Conservation (phyloP, 2,797 vertebrate species). For the Taenioides sp. region DNA sequence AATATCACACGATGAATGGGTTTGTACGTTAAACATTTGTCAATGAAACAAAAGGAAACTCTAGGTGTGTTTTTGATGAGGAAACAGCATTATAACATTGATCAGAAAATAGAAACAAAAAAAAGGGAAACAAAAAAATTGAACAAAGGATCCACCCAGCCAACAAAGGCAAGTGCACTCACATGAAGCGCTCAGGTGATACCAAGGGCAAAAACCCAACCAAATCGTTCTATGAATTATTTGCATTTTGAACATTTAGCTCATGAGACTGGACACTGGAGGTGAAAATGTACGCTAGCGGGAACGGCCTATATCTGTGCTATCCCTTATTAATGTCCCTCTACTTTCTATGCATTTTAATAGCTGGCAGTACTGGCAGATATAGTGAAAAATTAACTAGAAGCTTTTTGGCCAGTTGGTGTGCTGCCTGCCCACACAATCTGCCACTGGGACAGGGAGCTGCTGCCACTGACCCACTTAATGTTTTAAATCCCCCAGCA, state of each 20-base stretch:
- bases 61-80: too few species aligned
- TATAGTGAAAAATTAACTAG: constrained; percentile 61
- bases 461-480: constrained; percentile 63
- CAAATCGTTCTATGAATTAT: constrained; percentile 7
- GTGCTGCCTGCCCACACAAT: constrained; percentile 60
- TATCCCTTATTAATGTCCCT: constrained; percentile 62
- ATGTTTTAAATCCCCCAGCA: constrained; percentile 39
- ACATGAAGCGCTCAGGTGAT: not conserved
- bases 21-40: too few species aligned
- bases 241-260: not conserved
- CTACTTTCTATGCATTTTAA: constrained; percentile 66
- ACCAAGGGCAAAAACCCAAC: not conserved
- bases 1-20: too few species aligned
- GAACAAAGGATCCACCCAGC: too few species aligned
- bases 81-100: too few species aligned
- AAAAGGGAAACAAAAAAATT: too few species aligned
- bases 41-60: too few species aligned
- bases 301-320: constrained; percentile 26
- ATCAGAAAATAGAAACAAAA: too few species aligned
- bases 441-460: constrained; percentile 61
- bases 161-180: too few species aligned
- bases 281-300: constrained; percentile 2
- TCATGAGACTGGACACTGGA: not conserved
- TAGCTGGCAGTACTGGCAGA: constrained; percentile 42
- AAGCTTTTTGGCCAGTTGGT: constrained; percentile 57